phyloP scores from a whole-genome alignment of 2,797 vertebrate species.

The Loris lydekkerianus region DNA sequence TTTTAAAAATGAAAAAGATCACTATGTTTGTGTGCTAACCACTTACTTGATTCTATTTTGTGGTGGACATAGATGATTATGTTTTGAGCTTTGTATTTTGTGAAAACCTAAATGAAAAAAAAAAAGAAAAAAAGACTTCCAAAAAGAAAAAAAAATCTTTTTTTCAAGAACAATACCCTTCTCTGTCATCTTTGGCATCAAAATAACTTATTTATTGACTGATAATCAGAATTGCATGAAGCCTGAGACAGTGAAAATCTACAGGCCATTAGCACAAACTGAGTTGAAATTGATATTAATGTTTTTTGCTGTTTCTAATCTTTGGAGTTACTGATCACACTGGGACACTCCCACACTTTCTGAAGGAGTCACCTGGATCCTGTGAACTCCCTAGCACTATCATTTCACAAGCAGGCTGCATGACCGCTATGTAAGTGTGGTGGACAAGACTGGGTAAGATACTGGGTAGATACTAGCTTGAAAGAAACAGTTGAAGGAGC shows the following conservation, averaged over 20 bases:
- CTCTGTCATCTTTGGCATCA: slow-evolving; percentile 7
- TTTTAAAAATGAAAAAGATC: too few species aligned
- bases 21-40: too few species aligned
- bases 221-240: not conserved
- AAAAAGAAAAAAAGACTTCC: too few species aligned
- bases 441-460: not conserved
- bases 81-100: too few species aligned
- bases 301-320: slow-evolving; percentile 34
- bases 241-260: not conserved
- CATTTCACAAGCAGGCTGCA: not conserved
- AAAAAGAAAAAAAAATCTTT: not conserved
- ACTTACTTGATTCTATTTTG: too few species aligned
- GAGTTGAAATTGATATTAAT: not conserved
- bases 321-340: not conserved
- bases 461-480: not conserved
- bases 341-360: not conserved
- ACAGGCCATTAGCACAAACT: not conserved
- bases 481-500: slow-evolving; percentile 53
- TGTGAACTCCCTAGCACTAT: not conserved
- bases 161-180: not conserved
- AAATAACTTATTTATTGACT: slow-evolving; percentile 39
- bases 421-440: not conserved
- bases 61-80: too few species aligned
- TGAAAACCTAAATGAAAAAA: too few species aligned
- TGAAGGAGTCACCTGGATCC: not conserved